Evolutionary conservation across 30 jellyfish, hydroid and myxozoan genomes (phyloP), one percentile per base, ranked within the genome.

Genomic region (Catostylus mosaicus): DNA sequence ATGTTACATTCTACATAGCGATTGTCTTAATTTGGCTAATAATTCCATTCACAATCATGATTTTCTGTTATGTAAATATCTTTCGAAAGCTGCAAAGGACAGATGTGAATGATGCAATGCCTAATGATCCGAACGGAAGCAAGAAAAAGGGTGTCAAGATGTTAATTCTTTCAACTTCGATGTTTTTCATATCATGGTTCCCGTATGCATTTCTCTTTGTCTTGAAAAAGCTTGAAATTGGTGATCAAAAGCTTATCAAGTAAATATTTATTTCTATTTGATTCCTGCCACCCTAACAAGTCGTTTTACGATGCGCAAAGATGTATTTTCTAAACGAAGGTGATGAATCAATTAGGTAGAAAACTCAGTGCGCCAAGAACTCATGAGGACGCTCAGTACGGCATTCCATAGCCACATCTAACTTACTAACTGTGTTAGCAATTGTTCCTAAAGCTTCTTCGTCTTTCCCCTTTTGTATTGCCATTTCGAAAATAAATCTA

Each of bases 101-200:
- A 30, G 67, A n/a, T n/a, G 29, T 31, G 20, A 19, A 11, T 20
- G 50, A 74, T 1, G 29, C 40, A 30, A 48, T 46, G 27, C 74
- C 76, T 11, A 50, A 33, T 50, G 76, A 47, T 74, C 59, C 76
- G n/a, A 74, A 22, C 18, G 57, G 76, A 9, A 37, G 26, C 56
- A 74, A 74, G 36, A 50, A 47, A 31, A 47, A 56, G 45, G 27
- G 65, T 19, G 30, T 31, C 31, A 50, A 54, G 48, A 47, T 74
- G 86, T 36, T 74, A 51, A 47, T 74, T 19, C 38, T 74, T 10
- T 32, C 86, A 11, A 56, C 86, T 24, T 20, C 56, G n/a, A 32
- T 56, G 50, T 74, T 74, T 47, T 74, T 74, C 47, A 31, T 74
- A 19, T 50, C 73, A 11, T 50, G 72, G 86, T 37, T 54, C 9